Percentiles rank a stretch among this genome's conserved stretches.
Evolutionary conservation across 2,888 invertebrate species (phyloP).

Genomic region (Sphaerophoria taeniata): DNA sequence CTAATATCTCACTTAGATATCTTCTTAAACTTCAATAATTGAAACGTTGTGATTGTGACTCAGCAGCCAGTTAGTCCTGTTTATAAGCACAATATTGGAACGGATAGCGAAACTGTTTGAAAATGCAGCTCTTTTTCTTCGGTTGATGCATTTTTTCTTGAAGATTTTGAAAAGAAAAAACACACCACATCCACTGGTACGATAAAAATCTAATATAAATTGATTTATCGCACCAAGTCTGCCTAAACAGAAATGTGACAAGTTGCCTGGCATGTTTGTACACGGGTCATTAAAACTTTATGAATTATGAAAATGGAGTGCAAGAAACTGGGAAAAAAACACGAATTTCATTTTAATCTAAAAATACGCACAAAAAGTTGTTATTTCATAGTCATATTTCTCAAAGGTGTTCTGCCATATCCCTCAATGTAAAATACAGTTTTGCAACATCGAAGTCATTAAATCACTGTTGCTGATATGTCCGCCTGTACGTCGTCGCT

Average conservation of each 20-base stretch:
- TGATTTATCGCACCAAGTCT: slow-evolving; percentile 21
- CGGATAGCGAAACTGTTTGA: too few species aligned
- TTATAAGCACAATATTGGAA: background rate
- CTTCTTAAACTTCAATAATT: background rate
- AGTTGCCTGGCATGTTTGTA: background rate
- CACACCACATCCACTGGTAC: background rate
- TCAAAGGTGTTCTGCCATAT: slow-evolving; percentile 6
- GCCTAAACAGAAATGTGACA: slow-evolving; percentile 27
- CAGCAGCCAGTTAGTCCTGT: slow-evolving; percentile 21
- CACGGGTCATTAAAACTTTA: slow-evolving; percentile 30
- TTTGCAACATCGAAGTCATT: slow-evolving; percentile 19
- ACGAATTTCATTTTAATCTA: slow-evolving; percentile 6
- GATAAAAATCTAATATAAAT: slow-evolving; percentile 2
- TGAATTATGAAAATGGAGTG: slow-evolving; percentile 42
- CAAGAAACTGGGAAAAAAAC: slow-evolving; percentile 1
- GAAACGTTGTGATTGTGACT: slow-evolving; percentile 3
- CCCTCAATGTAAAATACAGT: slow-evolving; percentile 12
- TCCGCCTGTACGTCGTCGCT: slow-evolving; percentile 3
- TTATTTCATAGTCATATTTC: background rate
- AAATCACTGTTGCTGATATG: slow-evolving; percentile 25
- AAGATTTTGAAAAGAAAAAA: slow-evolving; percentile 29
- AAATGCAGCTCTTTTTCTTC: slow-evolving; percentile 14
- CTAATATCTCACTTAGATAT: too few species aligned
- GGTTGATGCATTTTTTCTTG: slow-evolving; percentile 17
- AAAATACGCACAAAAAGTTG: slow-evolving; percentile 21